These are phyloP conservation scores for Drosophila affinis DNA, from an alignment of 2,888 invertebrate genomes.

Conservation along the genomic window DNA sequence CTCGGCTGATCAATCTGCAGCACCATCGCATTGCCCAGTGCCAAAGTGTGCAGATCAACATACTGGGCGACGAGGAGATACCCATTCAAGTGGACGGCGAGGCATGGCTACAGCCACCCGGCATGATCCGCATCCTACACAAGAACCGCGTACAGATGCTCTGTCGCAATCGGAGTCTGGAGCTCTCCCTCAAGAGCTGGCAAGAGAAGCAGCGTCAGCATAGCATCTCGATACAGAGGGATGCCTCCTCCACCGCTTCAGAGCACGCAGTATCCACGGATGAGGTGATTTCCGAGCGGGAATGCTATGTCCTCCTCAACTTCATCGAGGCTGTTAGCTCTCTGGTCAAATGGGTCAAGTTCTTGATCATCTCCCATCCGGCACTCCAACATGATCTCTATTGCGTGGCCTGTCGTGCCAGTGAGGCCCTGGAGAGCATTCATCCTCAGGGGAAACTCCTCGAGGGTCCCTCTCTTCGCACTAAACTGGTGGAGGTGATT, in stretches of 20 bases:
- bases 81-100: conserved; percentile 99
- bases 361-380: conserved; percentile 88
- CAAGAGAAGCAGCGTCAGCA: conserved; percentile 91
- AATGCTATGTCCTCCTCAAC: conserved; percentile 86
- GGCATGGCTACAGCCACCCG: conserved; percentile 98
- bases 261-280: conserved; percentile 83
- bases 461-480: conserved; percentile 89
- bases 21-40: conserved; percentile 99
- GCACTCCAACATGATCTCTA: conserved; percentile 90
- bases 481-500: conserved; percentile 88
- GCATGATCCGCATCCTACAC: conserved; percentile 97
- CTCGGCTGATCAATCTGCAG: conserved; percentile 96
- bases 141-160: conserved; percentile 99
- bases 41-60: conserved; percentile 97
- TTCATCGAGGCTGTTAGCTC: conserved; percentile 93
- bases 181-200: conserved; percentile 94
- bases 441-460: conserved; percentile 93
- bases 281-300: conserved; percentile 84
- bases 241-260: conserved; percentile 83
- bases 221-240: conserved; percentile 84
- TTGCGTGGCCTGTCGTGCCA: conserved; percentile 89
- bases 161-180: conserved; percentile 94
- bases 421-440: conserved; percentile 88
- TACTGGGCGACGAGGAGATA: conserved; percentile 95
- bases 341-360: conserved; percentile 92